Evolutionary conservation across 2,797 vertebrate species (phyloP).

Genomic region (Chelonia mydas): DNA sequence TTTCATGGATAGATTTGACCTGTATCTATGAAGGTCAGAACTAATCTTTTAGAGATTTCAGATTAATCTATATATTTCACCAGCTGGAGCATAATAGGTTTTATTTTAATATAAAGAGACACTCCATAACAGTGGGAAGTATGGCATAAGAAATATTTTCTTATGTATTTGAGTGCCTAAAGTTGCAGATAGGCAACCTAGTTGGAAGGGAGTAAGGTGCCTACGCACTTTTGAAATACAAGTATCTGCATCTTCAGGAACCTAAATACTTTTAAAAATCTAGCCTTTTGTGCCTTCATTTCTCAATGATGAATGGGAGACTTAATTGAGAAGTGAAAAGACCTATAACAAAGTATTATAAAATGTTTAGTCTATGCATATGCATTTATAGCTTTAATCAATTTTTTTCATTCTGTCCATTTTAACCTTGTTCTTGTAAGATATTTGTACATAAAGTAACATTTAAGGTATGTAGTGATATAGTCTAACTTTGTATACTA

Average conservation of each 20-base stretch:
- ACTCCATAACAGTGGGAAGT: neutral
- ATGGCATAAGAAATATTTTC: conserved; percentile 14
- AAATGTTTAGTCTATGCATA: neutral
- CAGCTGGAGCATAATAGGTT: neutral
- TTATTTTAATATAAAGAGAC: neutral
- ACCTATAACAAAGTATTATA: neutral
- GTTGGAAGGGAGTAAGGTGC: neutral
- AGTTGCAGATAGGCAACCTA: neutral
- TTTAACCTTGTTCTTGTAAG: neutral
- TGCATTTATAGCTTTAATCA: neutral
- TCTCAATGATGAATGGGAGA: neutral
- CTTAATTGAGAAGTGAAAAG: neutral
- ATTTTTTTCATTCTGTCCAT: neutral
- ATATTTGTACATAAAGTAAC: neutral
- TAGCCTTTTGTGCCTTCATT: neutral
- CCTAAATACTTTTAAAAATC: neutral
- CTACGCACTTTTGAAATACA: neutral
- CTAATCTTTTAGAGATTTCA: neutral
- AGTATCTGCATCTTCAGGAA: neutral
- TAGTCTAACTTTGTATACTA: too few relatives aligned
- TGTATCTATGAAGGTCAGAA: conserved; percentile 48
- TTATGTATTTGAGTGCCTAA: neutral
- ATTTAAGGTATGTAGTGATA: neutral
- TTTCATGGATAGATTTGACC: conserved; percentile 32
- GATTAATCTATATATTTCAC: conserved; percentile 5